Percentiles rank a stretch among this genome's conserved stretches.
Conservation (phyloP, 2,113 vertebrate genomes). For the Sturnus vulgaris region DNA sequence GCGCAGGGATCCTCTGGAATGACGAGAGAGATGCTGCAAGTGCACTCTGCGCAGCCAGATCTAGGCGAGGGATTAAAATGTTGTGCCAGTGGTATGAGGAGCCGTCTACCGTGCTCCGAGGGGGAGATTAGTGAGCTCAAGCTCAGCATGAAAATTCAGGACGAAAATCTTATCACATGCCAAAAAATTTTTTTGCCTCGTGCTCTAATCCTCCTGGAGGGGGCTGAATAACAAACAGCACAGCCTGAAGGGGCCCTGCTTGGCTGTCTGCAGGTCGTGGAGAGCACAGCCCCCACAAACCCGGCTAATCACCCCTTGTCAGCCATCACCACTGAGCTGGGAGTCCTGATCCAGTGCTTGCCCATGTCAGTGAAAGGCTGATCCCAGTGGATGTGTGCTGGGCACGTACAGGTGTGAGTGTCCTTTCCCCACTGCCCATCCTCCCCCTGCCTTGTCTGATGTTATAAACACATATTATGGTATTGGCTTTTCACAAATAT, state of each 20-base stretch:
- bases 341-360: background rate
- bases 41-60: accelerated
- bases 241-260: background rate
- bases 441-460: background rate
- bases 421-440: background rate
- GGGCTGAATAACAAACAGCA: background rate
- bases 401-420: accelerated
- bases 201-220: background rate
- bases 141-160: slow-evolving; percentile 21
- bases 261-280: background rate
- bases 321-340: accelerated
- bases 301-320: background rate
- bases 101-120: background rate
- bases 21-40: accelerated
- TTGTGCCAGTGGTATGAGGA: background rate
- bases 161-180: background rate
- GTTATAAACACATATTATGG: too few species aligned
- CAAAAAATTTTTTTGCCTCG: background rate
- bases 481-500: too few species aligned
- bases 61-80: background rate
- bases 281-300: background rate
- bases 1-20: background rate
- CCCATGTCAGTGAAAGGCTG: background rate
- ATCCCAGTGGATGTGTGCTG: accelerated
- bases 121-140: slow-evolving; percentile 22